Evolutionary conservation across 2,888 invertebrate genomes (phyloP), one percentile per base, ranked within the genome.

Genomic region (Tiphia femorata): DNA sequence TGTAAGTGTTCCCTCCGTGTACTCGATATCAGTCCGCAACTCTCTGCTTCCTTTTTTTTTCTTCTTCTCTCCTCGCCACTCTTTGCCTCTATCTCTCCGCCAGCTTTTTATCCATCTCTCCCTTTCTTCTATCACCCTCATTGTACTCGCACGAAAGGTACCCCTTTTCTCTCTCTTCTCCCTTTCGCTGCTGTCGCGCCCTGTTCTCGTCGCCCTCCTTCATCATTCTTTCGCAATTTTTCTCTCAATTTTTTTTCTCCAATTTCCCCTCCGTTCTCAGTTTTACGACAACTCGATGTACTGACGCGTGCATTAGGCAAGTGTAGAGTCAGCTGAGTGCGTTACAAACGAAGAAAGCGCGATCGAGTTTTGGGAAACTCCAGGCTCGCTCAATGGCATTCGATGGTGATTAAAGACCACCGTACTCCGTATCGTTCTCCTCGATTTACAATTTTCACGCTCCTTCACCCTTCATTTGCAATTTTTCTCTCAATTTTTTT

Each of bases 261-360:
- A 19, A 41, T 42, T 40, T 14, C 20, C 55, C 8, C 27, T 55
- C 41, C 49, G 44, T 46, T 40, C 40, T 41, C 37, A 29, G 27
- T 1, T 44, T 8, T 21, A 7, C 20, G 27, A 37, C 35, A 14
- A 5, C 8, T 50, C 6, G n/a, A n/a, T n/a, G n/a, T n/a, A n/a
- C n/a, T n/a, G n/a, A n/a, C n/a, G n/a, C n/a, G n/a, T n/a, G n/a
- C n/a, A n/a, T n/a, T n/a, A n/a, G n/a, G n/a, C n/a, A n/a, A n/a
- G n/a, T n/a, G n/a, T n/a, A n/a, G n/a, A n/a, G n/a, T n/a, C n/a
- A n/a, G n/a, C n/a, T n/a, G n/a, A n/a, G n/a, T n/a, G n/a, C n/a
- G n/a, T n/a, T n/a, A n/a, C n/a, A n/a, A n/a, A n/a, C n/a, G n/a
- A n/a, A n/a, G n/a, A n/a, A n/a, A n/a, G n/a, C n/a, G n/a, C n/a